Evolutionary conservation across 2,113 vertebrate species (phyloP), one percentile per base, ranked within the genome.

Genomic region (Aspidoscelis tigris): DNA sequence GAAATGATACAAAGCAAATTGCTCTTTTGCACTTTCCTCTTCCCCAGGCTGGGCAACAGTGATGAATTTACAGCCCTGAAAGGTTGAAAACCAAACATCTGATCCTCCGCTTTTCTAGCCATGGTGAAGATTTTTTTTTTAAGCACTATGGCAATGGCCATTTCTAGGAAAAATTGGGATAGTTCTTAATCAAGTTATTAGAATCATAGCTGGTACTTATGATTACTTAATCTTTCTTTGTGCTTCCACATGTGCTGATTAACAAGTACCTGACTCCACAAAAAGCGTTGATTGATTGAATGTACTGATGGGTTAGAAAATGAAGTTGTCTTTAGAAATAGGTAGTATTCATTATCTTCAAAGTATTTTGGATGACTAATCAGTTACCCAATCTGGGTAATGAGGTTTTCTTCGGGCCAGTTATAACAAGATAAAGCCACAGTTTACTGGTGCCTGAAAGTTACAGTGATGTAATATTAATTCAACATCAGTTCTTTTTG

Each of bases 281-380:
- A 58, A 20, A 61, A 4, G 18, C 4, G 14, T 61, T 61, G 58
- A 61, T 61, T 61, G 18, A 61, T 16, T 58, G 10, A 58, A 61
- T 61, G 18, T 84, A 86, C 82, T 69, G 22, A 9, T 1, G n/a
- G 66, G 88, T 80, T 82, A 7, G 43, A 89, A 81, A 84, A 74
- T 69, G 84, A 86, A 82, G 26, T 58, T 77, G 87, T 50, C 69
- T 80, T 87, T 86, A 91, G 84, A 91, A 91, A 39, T 72, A 76
- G 89, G 80, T 84, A 7, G 33, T 77, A 82, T 43, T 76, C 50
- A 55, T 78, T 84, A 81, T 80, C 88, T 84, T 85, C 55, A 88
- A 88, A 88, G 82, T 7, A 83, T 39, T 74, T 74, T 84, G 88
- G 77, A 43, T 86, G 84, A 83, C 82, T 91, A 90, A 77, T 91